These are phyloP conservation scores for Bathynomus jamesi DNA, from an alignment of 1,140 invertebrate species.

Conservation along the genomic window DNA sequence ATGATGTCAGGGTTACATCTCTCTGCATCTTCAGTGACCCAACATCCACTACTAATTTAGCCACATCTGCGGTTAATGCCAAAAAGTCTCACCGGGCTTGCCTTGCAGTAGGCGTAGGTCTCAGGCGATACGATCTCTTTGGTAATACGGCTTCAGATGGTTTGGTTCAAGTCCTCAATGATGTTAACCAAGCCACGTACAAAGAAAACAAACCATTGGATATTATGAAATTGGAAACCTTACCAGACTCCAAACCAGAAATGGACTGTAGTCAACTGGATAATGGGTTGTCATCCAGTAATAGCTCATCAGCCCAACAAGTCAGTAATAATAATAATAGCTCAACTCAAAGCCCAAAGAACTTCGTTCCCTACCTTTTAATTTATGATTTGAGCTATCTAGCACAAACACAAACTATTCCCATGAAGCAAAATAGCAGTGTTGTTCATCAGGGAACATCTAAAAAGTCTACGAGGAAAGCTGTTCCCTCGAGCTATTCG, in stretches of 20 bases:
- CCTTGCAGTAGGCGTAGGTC: conserved; percentile 46
- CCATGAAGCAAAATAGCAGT: conserved; percentile 15
- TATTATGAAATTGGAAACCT: conserved; percentile 44
- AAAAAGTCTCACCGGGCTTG: conserved; percentile 40
- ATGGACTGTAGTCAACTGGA: conserved; percentile 8
- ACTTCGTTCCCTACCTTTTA: conserved; percentile 29
- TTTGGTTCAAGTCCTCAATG: conserved; percentile 54
- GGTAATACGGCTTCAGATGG: conserved; percentile 14
- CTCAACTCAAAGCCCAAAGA: conserved; percentile 19
- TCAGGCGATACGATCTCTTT: conserved; percentile 32
- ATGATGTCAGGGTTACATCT: conserved; percentile 46
- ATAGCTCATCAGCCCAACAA: conserved; percentile 14
- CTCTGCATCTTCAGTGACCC: conserved; percentile 47
- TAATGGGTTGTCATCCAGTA: conserved; percentile 9
- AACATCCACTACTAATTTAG: conserved; percentile 24
- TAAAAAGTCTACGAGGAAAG: conserved; percentile 28
- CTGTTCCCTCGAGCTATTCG: conserved; percentile 5
- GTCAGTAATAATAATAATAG: conserved; percentile 4
- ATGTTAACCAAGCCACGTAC: conserved; percentile 52
- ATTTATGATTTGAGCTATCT: conserved; percentile 21
- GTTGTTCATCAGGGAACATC: conserved; percentile 17
- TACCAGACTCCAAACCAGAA: not conserved
- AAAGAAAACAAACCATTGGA: conserved; percentile 43
- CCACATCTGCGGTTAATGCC: not conserved
- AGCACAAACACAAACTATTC: conserved; percentile 1